Evolutionary conservation across 2,113 vertebrate species (phyloP).

Genomic region (Scomber scombrus): DNA sequence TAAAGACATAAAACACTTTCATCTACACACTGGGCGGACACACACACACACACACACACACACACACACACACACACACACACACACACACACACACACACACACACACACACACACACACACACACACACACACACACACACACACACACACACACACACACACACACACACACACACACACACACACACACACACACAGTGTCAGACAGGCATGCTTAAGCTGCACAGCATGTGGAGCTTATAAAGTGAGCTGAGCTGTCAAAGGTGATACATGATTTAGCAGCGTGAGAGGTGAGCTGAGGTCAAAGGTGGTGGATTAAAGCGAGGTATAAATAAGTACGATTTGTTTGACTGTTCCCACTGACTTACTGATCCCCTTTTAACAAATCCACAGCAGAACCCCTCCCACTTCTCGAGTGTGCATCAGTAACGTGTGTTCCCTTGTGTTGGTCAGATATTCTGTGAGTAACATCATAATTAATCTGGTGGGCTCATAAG

Average conservation of each 20-base stretch:
- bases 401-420: conserved; percentile 22
- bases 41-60: background rate
- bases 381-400: conserved; percentile 69
- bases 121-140: too few species aligned
- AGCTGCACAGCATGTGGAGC: conserved; percentile 38
- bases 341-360: conserved; percentile 68
- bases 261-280: conserved; percentile 48
- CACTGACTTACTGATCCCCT: conserved; percentile 77
- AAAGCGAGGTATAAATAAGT: conserved; percentile 76
- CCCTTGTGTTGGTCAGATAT: conserved; percentile 19
- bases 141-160: too few species aligned
- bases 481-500: background rate
- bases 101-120: too few species aligned
- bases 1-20: conserved; percentile 4
- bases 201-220: conserved; percentile 6
- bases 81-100: too few species aligned
- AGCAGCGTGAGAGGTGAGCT: conserved; percentile 51
- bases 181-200: too few species aligned
- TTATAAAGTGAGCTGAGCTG: conserved; percentile 53
- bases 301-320: conserved; percentile 65
- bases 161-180: too few species aligned
- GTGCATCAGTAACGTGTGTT: conserved; percentile 45
- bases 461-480: background rate
- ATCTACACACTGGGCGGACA: background rate
- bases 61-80: conserved; percentile 10